Conservation (phyloP, 2,113 vertebrate species). For the Phyllostomus hastatus region DNA sequence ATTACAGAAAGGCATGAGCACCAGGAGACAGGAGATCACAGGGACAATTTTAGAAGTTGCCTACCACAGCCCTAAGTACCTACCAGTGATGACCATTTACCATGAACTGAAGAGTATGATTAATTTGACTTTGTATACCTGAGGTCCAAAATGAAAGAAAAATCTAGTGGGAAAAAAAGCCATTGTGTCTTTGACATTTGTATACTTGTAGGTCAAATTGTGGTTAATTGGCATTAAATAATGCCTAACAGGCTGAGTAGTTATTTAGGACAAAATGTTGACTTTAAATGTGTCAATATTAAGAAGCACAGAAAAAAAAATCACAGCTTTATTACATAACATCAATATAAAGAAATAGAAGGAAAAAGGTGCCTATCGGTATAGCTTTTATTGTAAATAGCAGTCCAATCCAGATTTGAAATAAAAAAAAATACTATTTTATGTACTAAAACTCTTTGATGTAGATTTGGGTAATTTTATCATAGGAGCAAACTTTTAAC, state of each 20-base stretch:
- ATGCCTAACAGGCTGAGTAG: not conserved
- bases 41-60: not conserved
- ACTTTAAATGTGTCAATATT: not conserved
- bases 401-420: not conserved
- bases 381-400: not conserved
- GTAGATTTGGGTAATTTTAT: not conserved
- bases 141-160: not conserved
- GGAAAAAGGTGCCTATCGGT: not conserved
- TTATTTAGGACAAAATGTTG: not conserved
- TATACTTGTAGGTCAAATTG: not conserved
- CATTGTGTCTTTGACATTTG: not conserved
- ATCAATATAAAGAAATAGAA: not conserved
- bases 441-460: not conserved
- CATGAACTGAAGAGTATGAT: not conserved
- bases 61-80: not conserved
- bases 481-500: not conserved
- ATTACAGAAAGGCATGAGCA: not conserved
- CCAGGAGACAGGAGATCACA: too few relatives aligned
- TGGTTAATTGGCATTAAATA: not conserved
- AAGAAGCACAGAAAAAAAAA: not conserved
- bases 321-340: not conserved
- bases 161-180: not conserved
- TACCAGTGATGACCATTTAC: too few relatives aligned
- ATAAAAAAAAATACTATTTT: not conserved
- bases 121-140: not conserved